Base-by-base conservation (phyloP, 1,140 invertebrate genomes). In the Drosophila mauritiana region DNA sequence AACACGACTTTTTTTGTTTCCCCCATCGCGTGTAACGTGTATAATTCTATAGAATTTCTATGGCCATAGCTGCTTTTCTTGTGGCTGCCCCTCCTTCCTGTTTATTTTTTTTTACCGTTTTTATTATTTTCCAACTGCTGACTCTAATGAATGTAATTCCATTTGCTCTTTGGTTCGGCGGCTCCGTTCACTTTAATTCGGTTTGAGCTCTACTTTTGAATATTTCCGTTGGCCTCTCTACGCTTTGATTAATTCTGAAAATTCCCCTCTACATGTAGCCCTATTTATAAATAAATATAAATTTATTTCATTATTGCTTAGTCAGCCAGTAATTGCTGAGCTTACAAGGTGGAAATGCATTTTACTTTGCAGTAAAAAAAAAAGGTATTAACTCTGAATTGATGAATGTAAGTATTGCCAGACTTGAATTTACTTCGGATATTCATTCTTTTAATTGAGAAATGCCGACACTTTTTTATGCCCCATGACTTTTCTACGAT, bases 1-100 rank as follows among this genome's bases (percentile, higher is more conserved):
- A 85, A 70, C 59, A 55, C 61, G 64, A 81, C 69, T 81, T 40
- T 58, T 48, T 51, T 73, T 73, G 57, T 42, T 70, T 56, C 59
- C 64, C 59, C 31, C 31, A 31, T 68, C 64, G 64, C 64, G 59
- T 68, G 64, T 68, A 68, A 65, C 61, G 64, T 42, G 64, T 42
- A 68, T 68, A 68, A 68, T 65, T 68, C 62, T 65, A 64, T 63
- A 63, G 54, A 63, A 63, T 59, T 59, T 63, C 54, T 63, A 59
- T 63, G 13, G 43, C 57, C 56, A 34, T 48, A 61, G 58, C 57
- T 64, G 54, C 31, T 63, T 68, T 61, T 45, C 22, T 15, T 62
- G 52, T 22, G 59, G 37, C 59, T 58, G 59, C 36, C 37, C 37
- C 13, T 37, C 12, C 3, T 37, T 37, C 36, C 10, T 12, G 1